Base-by-base conservation (phyloP, 2,797 vertebrate species). In the Cetoscarus ocellatus region DNA sequence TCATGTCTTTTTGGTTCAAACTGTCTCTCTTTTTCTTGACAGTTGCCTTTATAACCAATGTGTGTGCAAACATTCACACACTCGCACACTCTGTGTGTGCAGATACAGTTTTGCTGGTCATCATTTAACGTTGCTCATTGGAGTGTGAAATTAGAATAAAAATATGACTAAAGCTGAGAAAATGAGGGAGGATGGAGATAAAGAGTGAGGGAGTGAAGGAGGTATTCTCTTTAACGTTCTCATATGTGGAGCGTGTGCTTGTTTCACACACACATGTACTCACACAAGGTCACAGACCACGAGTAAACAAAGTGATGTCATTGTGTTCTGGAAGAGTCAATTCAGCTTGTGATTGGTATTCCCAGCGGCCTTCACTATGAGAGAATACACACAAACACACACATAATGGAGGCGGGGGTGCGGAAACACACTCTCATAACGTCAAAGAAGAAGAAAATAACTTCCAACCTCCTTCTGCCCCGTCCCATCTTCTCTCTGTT, bases 111-210 rank as follows among this genome's bases (percentile, higher is more conserved):
- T 82, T 84, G 62, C 75, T 65, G 80, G 78, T 90, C 87, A 86
- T 91, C 81, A 77, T 86, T 92, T 92, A 87, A 74, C 75, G 86
- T 81, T 89, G 88, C 85, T 88, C 80, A 88, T 62, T 75, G 71
- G 82, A 83, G 86, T 86, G 91, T 94, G 89, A 93, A 94, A 94
- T 93, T 88, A 87, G 88, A 93, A 87, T 82, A 75, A 86, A 86
- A 82, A 83, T 83, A 72, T 73, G 50, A 45, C 62, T 73, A 74
- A 80, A 78, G 70, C 56, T 54, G 61, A 63, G 64, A 75, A 77
- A 78, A 61, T 42, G 40, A 77, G 70, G 55, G 57, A 57, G 15
- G 36, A 47, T 6, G 35, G n/a, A 44, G 12, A 42, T 57, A 49
- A 50, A 61, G 65, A 72, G 34, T 50, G 18, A 71, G 15, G 19